phyloP scores from a whole-genome alignment of 2,888 invertebrate genomes.

The Trachelus tabidus region DNA sequence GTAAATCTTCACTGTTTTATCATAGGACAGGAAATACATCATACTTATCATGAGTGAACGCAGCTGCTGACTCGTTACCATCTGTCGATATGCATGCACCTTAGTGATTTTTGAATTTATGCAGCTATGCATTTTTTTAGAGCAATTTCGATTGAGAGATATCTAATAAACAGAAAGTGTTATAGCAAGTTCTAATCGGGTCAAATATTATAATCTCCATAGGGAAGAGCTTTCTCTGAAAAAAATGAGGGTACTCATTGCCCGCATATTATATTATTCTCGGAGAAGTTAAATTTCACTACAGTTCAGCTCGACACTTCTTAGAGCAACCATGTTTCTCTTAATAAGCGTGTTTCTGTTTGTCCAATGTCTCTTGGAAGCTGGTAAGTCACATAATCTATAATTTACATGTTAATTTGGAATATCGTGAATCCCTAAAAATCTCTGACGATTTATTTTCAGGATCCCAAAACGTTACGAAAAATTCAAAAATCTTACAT shows the following conservation, averaged over 20 bases:
- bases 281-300: background rate
- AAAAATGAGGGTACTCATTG: constrained; percentile 17
- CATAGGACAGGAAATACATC: background rate
- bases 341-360: constrained; percentile 5
- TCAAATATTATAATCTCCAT: background rate
- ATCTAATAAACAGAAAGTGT: background rate
- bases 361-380: constrained; percentile 1
- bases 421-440: background rate
- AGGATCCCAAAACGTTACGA: background rate
- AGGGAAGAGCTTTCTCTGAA: constrained; percentile 9
- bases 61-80: background rate
- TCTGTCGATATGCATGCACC: background rate
- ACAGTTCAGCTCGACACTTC: constrained; percentile 2
- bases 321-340: constrained; percentile 12
- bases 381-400: constrained; percentile 6
- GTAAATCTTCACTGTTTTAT: background rate
- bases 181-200: background rate
- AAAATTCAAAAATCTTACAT: background rate
- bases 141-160: background rate
- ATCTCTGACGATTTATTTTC: background rate
- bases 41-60: background rate
- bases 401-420: background rate
- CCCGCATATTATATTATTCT: constrained; percentile 17
- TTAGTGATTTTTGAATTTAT: background rate
- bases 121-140: background rate